Evolutionary conservation across 2,888 invertebrate species (phyloP).

Genomic region (Cephonodes hylas): DNA sequence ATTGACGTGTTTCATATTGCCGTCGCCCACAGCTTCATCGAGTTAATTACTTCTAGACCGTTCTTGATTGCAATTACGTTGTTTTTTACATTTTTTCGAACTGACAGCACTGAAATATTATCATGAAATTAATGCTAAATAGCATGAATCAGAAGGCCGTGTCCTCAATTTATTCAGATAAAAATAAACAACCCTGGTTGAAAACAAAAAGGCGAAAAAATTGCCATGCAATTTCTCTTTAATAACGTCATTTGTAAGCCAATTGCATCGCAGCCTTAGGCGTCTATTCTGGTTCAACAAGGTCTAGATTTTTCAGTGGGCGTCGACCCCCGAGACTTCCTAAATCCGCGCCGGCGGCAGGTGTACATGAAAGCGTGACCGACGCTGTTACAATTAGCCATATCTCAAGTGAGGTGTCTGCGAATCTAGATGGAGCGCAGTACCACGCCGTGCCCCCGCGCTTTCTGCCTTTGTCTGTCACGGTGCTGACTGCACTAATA

Average conservation of each 20-base stretch:
- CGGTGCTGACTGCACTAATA: constrained; percentile 28
- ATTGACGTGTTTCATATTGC: not conserved
- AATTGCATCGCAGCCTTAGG: not conserved
- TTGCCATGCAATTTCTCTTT: too few species aligned
- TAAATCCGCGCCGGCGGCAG: not conserved
- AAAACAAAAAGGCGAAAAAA: too few species aligned
- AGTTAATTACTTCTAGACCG: too few species aligned
- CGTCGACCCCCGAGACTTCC: constrained; percentile 5
- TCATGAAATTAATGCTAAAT: too few species aligned
- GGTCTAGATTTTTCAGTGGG: constrained; percentile 1
- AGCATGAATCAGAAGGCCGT: too few species aligned
- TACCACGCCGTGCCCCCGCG: constrained; percentile 13
- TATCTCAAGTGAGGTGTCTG: constrained; percentile 31
- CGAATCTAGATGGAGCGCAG: constrained; percentile 39
- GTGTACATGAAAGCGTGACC: constrained; percentile 31
- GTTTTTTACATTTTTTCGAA: too few species aligned
- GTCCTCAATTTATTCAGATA: too few species aligned
- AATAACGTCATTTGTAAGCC: not conserved
- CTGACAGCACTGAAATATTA: too few species aligned
- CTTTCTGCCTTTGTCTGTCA: constrained; percentile 34
- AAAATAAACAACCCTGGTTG: too few species aligned
- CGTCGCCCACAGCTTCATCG: not conserved
- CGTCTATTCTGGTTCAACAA: not conserved
- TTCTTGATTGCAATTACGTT: too few species aligned
- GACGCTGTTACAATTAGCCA: constrained; percentile 24